Base-by-base conservation (phyloP, 2,113 vertebrate genomes). In the Dasyurus viverrinus region DNA sequence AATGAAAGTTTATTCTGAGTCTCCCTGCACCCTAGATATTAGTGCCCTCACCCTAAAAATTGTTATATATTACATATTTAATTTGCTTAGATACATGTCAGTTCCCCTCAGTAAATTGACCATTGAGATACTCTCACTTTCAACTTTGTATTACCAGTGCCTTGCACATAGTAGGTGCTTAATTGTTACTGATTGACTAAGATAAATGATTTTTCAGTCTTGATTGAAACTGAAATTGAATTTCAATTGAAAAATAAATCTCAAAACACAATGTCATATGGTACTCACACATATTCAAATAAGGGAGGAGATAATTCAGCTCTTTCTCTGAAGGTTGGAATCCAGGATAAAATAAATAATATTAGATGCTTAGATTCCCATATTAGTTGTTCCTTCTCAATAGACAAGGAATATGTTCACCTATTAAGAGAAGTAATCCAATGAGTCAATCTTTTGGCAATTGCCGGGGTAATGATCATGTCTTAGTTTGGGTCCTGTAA, bases 181-280 rank as follows among this genome's bases (percentile, higher is more conserved):
- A n/a, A 76, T 42, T 42, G 8, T 42, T 84, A 19, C 42, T n/a
- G 16, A 19, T 42, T 84, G n/a, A 42, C 23, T 23, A 84, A 84
- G n/a, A 84, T 42, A 84, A 42, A 42, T 84, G 19, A 84, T 2
- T 89, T 97, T 94, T n/a, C 1, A 93, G 52, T 60, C 48, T 5
- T 54, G 8, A 60, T 23, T 36, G 23, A 52, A 11, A 60, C 14
- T 36, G 26, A 52, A 52, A 52, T 11, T 92, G 30, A 52, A 52
- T 52, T 36, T 53, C 53, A 92, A 89, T 54, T 76, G 95, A 96
- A 89, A 89, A 95, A 89, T 94, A 36, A 96, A 91, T 89, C 2
- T 0, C 53, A 46, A 36, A 60, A 19, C 46, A 36, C 36, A 30
- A 93, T 84, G 89, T 36, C 60, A 68, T 42, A 2, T 92, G 42